phyloP scores from a whole-genome alignment of 2,888 invertebrate genomes.

The Drosophila fulvimacula region DNA sequence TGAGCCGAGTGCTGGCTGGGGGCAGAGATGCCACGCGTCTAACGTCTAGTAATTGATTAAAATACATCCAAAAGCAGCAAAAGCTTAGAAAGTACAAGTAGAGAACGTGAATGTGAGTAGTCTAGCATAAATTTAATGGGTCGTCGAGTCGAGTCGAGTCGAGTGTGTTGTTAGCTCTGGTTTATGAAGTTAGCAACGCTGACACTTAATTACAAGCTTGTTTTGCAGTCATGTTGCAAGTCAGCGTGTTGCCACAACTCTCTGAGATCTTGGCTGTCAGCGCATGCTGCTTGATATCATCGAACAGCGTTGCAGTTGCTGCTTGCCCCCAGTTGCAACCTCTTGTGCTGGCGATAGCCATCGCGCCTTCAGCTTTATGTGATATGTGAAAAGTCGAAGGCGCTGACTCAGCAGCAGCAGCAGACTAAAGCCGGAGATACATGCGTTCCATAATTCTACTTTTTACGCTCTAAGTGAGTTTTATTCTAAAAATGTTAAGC shows the following conservation, averaged over 20 bases:
- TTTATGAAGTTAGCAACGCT: slow-evolving; percentile 14
- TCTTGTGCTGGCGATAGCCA: slow-evolving; percentile 46
- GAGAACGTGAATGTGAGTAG: too few species aligned
- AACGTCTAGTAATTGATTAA: neutral
- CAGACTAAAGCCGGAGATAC: neutral
- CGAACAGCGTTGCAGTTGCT: slow-evolving; percentile 61
- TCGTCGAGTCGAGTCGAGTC: neutral
- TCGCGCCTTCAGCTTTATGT: slow-evolving; percentile 42
- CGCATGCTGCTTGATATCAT: slow-evolving; percentile 71
- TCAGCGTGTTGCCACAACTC: slow-evolving; percentile 44
- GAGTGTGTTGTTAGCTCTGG: slow-evolving; percentile 22
- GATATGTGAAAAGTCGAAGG: slow-evolving; percentile 58
- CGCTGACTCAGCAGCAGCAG: slow-evolving; percentile 72
- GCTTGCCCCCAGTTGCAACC: slow-evolving; percentile 33
- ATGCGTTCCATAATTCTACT: neutral
- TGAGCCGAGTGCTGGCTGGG: slow-evolving; percentile 9
- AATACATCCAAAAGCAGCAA: neutral
- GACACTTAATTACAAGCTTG: slow-evolving; percentile 75
- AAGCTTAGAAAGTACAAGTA: neutral
- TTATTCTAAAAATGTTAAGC: neutral
- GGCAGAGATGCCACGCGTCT: neutral
- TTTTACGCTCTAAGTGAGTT: neutral
- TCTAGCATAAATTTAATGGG: slow-evolving; percentile 1
- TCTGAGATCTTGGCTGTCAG: slow-evolving; percentile 70
- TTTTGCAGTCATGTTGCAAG: slow-evolving; percentile 60